Base-by-base conservation (phyloP, 2,113 vertebrate species). In the Trichechus manatus region DNA sequence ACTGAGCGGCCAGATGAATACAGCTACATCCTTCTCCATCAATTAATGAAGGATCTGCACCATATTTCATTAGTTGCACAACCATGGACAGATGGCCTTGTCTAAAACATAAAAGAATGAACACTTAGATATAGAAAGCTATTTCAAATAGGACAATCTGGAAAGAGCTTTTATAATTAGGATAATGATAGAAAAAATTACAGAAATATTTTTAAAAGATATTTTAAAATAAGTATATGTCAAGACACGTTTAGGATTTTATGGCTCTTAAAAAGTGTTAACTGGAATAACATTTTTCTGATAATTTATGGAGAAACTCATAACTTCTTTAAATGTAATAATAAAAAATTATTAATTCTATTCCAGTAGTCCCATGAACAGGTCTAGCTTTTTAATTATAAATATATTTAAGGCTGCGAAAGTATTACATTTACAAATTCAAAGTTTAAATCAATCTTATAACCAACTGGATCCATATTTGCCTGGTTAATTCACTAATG, bases 71-170 rank as follows among this genome's bases (percentile, higher is more conserved):
- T 97, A 99, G 99, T 98, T 99, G 99, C 91, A 99, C 99, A 98
- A 99, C 99, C 99, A 99, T 99, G 97, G 99, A 99, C 95, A 99
- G 99, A 98, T 99, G 99, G 91, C 99, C 99, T 98, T 99, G 99
- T 98, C 99, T 99, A 96, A 98, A 98, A 98, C 14, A 91, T 9
- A 98, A 97, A 96, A 90, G 96, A 96, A 95, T 77, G 93, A 97
- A 98, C 47, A 98, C 36, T 98, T 85, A 98, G 74, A 75, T 42
- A 97, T 50, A 89, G 94, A 56, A 89, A 84, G 80, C 84, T 82
- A 94, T 61, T 96, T 93, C 63, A 63, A 93, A 94, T 20, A 96
- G 61, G 23, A 83, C 86, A 63, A 68, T 87, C 79, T 42, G 8
- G 47, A 42, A 93, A 95, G 13, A 83, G 14, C 31, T 27, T 9